Evolutionary conservation across 2,797 vertebrate species (phyloP).

Genomic region (Apodemus agrarius): DNA sequence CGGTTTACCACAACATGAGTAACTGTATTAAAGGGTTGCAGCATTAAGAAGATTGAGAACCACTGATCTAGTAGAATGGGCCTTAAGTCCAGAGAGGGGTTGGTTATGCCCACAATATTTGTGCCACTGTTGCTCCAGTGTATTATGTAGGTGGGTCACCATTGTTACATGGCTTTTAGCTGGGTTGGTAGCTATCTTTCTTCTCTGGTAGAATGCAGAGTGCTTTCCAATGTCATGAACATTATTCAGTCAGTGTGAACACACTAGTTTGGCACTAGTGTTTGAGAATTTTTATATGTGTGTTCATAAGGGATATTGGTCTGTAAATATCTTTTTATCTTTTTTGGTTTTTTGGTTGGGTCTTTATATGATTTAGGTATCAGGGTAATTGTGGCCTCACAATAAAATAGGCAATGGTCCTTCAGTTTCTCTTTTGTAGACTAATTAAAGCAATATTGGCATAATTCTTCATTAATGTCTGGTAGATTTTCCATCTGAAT

Average conservation of each 20-base stretch:
- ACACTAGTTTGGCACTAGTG: background rate
- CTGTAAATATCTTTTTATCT: background rate
- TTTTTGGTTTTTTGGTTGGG: background rate
- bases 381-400: background rate
- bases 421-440: background rate
- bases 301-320: background rate
- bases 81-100: background rate
- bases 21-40: background rate
- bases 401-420: background rate
- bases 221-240: background rate
- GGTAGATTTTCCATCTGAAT: background rate
- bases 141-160: background rate
- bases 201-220: background rate
- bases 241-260: background rate
- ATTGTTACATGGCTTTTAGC: background rate
- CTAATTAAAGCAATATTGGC: background rate
- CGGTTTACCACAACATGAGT: background rate
- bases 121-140: background rate
- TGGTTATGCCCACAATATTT: background rate
- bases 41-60: background rate
- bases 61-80: background rate
- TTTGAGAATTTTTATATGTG: background rate
- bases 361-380: background rate
- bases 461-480: background rate
- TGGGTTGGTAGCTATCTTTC: background rate